A percentile compares a stretch with the other conserved stretches of the same genome.
phyloP scores from a whole-genome alignment of 2,888 invertebrate species.

The Marasmarcha lunaedactyla region DNA sequence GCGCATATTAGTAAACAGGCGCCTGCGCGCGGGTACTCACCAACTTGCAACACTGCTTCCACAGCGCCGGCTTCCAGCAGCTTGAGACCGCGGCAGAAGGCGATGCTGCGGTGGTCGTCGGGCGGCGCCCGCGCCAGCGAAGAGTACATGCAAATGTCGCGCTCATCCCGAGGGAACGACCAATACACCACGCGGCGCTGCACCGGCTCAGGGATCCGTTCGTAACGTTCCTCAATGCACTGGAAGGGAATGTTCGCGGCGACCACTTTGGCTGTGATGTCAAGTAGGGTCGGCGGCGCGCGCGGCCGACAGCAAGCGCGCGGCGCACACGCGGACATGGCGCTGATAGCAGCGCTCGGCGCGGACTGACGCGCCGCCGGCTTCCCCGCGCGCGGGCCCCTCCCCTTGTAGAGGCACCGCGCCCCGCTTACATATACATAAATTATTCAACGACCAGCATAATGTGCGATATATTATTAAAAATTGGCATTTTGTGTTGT shows the following conservation, averaged over 20 bases:
- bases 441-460: slow-evolving; percentile 68
- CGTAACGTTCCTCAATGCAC: slow-evolving; percentile 87
- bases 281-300: slow-evolving; percentile 81
- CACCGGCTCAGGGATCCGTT: slow-evolving; percentile 89
- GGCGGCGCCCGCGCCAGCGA: slow-evolving; percentile 74
- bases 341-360: slow-evolving; percentile 66
- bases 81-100: slow-evolving; percentile 88
- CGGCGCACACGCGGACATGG: slow-evolving; percentile 65
- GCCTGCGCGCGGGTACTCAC: slow-evolving; percentile 75
- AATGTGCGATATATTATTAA: slow-evolving; percentile 70
- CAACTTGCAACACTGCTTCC: slow-evolving; percentile 89
- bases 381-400: slow-evolving; percentile 23
- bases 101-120: slow-evolving; percentile 83
- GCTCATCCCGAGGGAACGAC: slow-evolving; percentile 89
- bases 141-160: slow-evolving; percentile 92
- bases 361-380: slow-evolving; percentile 51
- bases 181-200: slow-evolving; percentile 89
- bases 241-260: slow-evolving; percentile 89
- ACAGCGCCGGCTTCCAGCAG: slow-evolving; percentile 86
- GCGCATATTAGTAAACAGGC: slow-evolving; percentile 70
- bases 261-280: slow-evolving; percentile 86
- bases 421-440: slow-evolving; percentile 64
- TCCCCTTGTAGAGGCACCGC: slow-evolving; percentile 38
- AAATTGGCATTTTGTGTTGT: slow-evolving; percentile 66
- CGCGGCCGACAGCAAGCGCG: slow-evolving; percentile 67